phyloP scores from a whole-genome alignment of 2,113 vertebrate genomes.

The Megaceryle torquata region DNA sequence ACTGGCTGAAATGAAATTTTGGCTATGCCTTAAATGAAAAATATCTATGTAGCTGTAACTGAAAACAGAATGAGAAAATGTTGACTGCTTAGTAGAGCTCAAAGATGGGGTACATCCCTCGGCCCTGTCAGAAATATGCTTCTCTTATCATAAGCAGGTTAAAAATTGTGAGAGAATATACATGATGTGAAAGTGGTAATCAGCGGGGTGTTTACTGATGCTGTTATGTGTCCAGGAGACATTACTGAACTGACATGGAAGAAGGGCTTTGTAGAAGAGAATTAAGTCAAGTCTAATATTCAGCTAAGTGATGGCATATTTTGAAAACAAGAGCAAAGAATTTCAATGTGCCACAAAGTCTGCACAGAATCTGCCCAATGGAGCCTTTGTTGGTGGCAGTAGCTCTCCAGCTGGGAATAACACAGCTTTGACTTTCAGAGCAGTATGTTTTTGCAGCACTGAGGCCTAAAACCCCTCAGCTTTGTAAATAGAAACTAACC shows the following conservation, averaged over 20 bases:
- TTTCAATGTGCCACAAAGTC: not conserved
- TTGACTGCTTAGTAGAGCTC: not conserved
- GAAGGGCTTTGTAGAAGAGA: not conserved
- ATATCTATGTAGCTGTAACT: not conserved
- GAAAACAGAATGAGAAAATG: not conserved
- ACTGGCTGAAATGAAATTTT: not conserved
- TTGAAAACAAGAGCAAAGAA: not conserved
- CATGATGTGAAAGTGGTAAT: not conserved
- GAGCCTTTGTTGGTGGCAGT: not conserved
- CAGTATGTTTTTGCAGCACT: not conserved
- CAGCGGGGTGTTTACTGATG: not conserved
- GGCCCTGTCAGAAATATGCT: not conserved
- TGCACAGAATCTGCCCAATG: not conserved
- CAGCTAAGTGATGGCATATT: not conserved
- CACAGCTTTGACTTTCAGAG: not conserved
- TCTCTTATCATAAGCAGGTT: not conserved
- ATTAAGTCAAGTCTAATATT: not conserved
- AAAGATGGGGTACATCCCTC: not conserved
- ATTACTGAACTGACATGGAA: not conserved
- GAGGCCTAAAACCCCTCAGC: rapidly evolving
- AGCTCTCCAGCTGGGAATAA: not conserved
- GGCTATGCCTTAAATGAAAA: not conserved
- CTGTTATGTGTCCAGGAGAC: not conserved
- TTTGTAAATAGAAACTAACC: not conserved
- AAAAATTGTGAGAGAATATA: not conserved